Evolutionary conservation across 2,888 invertebrate genomes (phyloP), one percentile per base, ranked within the genome.

Genomic region (Tholera decimalis): DNA sequence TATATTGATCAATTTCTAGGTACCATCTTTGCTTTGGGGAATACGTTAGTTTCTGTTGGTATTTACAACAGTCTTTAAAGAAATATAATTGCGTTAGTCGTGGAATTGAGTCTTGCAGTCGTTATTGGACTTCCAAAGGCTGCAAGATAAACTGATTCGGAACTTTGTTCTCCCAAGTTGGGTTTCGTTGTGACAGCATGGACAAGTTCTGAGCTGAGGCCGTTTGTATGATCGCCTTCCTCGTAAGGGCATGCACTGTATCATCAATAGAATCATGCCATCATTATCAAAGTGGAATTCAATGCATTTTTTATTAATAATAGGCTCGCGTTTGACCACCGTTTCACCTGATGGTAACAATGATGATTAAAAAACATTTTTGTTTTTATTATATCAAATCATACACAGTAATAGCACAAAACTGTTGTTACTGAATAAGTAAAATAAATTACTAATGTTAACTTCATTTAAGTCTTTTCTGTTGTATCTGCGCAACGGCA

Each of bases 131-230:
- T 83, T 86, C 79, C 76, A 57, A 82, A 85, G 82, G 70, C 80
- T 67, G 73, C 75, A 73, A 83, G 83, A 82, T 84, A 86, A 87
- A 88, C 88, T 85, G 89, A 86, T 87, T 85, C 66, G 30, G 62
- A 86, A 87, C 86, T 86, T 85, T 81, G 86, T 82, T 83, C 81
- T 75, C 69, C 63, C 67, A 67, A 88, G 79, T 83, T 82, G 74
- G 61, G 66, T 80, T 84, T 77, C 73, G 69, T 69, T 82, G 78
- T 79, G 70, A 59, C 55, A 24, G 26, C 30, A 44, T 51, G 73
- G 70, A 56, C 62, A 79, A 80, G 72, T 49, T 22, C 78, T 26
- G 39, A n/a, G 54, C 54, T 46, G 15, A 18, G 33, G 44, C 47
- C 15, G 26, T 28, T n/a, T 49, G 22, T 18, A 5, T 4, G n/a